Conservation (phyloP, 2,888 invertebrate species). For the Tetranychus truncatus region DNA sequence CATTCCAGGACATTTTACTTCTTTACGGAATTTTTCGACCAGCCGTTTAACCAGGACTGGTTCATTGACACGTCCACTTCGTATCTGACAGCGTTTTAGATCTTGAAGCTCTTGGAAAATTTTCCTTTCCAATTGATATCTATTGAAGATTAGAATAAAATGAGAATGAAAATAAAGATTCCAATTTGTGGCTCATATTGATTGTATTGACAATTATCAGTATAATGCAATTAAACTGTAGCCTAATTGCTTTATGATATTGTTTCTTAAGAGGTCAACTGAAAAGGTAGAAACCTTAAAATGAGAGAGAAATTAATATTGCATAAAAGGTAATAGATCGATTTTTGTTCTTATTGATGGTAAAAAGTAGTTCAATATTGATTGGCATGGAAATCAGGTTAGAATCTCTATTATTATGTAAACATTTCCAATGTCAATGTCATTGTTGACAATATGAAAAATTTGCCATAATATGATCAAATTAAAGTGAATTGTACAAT, state of each 20-base stretch:
- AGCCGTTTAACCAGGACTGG: constrained; percentile 60
- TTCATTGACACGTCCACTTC: constrained; percentile 71
- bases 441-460: neutral
- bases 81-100: constrained; percentile 71
- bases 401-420: neutral
- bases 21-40: constrained; percentile 61
- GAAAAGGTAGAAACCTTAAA: neutral
- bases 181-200: neutral
- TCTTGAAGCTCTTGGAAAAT: constrained; percentile 83
- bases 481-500: constrained; percentile 5
- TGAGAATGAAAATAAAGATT: no score
- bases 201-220: no score
- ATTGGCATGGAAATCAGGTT: neutral
- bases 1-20: constrained; percentile 48
- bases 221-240: no score
- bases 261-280: neutral
- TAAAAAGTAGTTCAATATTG: neutral
- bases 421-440: constrained; percentile 8
- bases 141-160: constrained; percentile 24
- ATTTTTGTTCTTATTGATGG: neutral
- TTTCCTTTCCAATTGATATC: constrained; percentile 73
- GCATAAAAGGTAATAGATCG: neutral
- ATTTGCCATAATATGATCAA: no score
- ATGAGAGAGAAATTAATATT: constrained; percentile 9
- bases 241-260: no score